Percentiles rank a stretch among this genome's conserved stretches.
phyloP scores from a whole-genome alignment of 2,113 vertebrate species.

The Alaudala cheleensis region DNA sequence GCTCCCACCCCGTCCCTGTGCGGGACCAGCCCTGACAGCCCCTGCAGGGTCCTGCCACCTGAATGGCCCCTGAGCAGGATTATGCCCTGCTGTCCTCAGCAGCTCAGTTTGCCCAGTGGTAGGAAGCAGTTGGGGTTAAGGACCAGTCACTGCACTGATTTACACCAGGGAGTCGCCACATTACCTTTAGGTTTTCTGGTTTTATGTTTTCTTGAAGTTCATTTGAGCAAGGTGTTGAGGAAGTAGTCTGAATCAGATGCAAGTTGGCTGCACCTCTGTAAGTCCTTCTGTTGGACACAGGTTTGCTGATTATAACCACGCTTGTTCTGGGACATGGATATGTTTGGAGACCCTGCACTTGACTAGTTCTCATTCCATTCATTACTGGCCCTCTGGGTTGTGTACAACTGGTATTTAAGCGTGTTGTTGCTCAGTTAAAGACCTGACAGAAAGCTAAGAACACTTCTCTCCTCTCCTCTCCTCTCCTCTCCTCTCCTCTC shows the following conservation, averaged over 20 bases:
- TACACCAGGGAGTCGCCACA: accelerated
- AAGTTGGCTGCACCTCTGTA: background rate
- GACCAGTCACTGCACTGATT: background rate
- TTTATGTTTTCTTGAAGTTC: background rate
- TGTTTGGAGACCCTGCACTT: background rate
- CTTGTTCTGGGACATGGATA: background rate
- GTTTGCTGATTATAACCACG: background rate
- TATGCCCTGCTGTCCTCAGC: background rate
- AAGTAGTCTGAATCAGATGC: background rate
- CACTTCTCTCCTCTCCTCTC: background rate
- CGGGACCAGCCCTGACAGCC: background rate
- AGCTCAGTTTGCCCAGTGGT: background rate
- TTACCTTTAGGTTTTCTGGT: background rate
- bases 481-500: no score
- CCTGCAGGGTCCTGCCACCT: background rate
- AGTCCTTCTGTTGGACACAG: background rate
- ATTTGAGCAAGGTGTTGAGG: accelerated
- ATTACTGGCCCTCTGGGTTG: background rate
- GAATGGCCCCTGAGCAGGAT: background rate
- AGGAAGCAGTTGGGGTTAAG: accelerated
- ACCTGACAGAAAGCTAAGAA: background rate
- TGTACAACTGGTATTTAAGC: no score
- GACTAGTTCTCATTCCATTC: background rate
- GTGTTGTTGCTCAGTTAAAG: background rate
- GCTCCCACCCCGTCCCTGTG: background rate